Percentiles rank a stretch among this genome's conserved stretches.
Evolutionary conservation across 2,888 invertebrate genomes (phyloP).

Genomic region (Brachyptera risi): DNA sequence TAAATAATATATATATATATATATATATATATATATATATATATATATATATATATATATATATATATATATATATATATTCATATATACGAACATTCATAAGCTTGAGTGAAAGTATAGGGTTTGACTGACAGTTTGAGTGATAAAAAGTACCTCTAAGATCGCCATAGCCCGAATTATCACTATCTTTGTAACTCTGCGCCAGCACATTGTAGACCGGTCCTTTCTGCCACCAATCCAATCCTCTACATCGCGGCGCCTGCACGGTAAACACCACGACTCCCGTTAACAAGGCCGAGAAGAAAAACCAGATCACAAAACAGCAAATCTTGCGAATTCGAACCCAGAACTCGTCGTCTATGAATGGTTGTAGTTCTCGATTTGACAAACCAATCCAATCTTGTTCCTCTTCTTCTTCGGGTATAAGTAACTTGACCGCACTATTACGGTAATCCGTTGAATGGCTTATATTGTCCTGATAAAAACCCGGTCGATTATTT

Average conservation of each 20-base stretch:
- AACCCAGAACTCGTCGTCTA: constrained; percentile 21
- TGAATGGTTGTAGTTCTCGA: not conserved
- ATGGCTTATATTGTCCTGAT: not conserved
- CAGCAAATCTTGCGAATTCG: constrained; percentile 2
- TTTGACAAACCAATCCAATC: constrained; percentile 9
- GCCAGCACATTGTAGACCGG: constrained; percentile 8
- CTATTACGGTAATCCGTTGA: constrained; percentile 2
- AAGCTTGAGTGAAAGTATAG: too few species aligned
- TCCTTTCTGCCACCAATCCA: constrained; percentile 22
- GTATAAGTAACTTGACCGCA: constrained; percentile 8
- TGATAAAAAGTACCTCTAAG: not conserved
- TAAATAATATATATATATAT: too few species aligned
- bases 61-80: too few species aligned
- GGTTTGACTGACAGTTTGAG: too few species aligned
- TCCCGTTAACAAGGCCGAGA: not conserved
- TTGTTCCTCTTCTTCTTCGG: not conserved
- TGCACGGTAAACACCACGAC: constrained; percentile 1
- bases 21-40: too few species aligned
- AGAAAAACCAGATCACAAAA: constrained; percentile 1
- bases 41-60: too few species aligned
- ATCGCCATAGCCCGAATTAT: not conserved
- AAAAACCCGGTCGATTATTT: not conserved
- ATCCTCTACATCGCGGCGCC: constrained; percentile 15
- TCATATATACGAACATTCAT: too few species aligned
- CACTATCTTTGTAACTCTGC: constrained; percentile 1